Conservation (phyloP, 2,888 invertebrate genomes). For the Cataglyphis rosenhaueri region DNA sequence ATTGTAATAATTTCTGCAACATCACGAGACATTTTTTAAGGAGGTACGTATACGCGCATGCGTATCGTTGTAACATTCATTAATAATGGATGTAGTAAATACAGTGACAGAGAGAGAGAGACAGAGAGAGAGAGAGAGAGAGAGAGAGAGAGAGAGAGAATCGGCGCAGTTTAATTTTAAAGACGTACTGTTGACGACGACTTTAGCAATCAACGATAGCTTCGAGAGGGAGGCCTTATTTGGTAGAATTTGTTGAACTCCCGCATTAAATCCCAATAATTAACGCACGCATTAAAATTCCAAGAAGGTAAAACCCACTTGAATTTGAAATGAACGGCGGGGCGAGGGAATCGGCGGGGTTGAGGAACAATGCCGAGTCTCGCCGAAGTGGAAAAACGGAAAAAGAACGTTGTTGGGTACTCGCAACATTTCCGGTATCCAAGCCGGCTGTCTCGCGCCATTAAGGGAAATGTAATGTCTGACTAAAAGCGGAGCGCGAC, state of each 20-base stretch:
- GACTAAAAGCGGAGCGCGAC: slow-evolving; percentile 71
- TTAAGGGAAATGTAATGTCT: slow-evolving; percentile 75
- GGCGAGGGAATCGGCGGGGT: neutral
- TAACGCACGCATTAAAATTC: slow-evolving; percentile 39
- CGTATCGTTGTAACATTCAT: neutral
- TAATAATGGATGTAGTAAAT: neutral
- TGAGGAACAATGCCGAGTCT: slow-evolving; percentile 19
- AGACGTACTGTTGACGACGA: neutral
- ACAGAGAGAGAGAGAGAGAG: too few relatives aligned
- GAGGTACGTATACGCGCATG: neutral
- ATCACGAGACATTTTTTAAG: slow-evolving; percentile 9
- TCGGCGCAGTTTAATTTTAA: neutral
- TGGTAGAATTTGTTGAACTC: slow-evolving; percentile 7
- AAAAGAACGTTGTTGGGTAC: slow-evolving; percentile 23
- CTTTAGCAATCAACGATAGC: neutral
- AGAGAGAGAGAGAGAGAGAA: too few relatives aligned
- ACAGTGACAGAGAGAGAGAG: too few relatives aligned
- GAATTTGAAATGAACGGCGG: slow-evolving; percentile 26
- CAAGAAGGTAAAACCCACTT: slow-evolving; percentile 13
- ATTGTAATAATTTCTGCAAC: slow-evolving; percentile 21
- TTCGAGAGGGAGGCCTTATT: neutral
- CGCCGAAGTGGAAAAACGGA: slow-evolving; percentile 11
- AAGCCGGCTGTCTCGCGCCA: slow-evolving; percentile 27
- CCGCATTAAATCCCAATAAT: slow-evolving; percentile 25
- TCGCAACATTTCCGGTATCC: slow-evolving; percentile 56